Conservation (phyloP, 2,797 vertebrate genomes). For the Taenioides sp. region DNA sequence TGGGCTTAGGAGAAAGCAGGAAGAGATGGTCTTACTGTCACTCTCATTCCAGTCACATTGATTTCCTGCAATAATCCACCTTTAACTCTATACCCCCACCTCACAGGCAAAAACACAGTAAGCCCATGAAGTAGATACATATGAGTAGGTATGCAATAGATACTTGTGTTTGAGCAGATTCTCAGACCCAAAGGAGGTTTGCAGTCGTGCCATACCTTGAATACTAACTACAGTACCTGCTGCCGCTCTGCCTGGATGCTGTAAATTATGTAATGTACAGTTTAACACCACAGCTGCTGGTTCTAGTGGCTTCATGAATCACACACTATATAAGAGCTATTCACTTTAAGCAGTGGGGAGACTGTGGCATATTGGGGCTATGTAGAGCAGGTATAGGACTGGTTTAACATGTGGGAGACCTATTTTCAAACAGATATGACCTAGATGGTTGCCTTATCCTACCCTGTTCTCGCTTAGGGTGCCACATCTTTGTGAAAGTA, state of each 20-base stretch:
- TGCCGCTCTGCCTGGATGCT: constrained; percentile 34
- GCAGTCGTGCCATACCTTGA: constrained; percentile 21
- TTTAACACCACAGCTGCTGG: constrained; percentile 32
- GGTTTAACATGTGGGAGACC: constrained; percentile 48
- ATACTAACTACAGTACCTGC: constrained; percentile 40
- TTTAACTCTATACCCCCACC: not conserved
- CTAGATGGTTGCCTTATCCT: constrained; percentile 48
- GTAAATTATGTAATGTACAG: constrained; percentile 53
- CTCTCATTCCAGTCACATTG: constrained; percentile 38
- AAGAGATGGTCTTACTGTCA: constrained; percentile 50
- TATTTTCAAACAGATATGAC: constrained; percentile 64
- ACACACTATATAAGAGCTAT: constrained; percentile 5
- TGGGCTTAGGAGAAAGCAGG: constrained; percentile 45
- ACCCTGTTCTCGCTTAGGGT: constrained; percentile 38
- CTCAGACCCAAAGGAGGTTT: constrained; percentile 26
- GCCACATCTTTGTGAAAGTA: constrained; percentile 11
- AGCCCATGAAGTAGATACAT: not conserved
- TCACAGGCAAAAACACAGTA: constrained; percentile 2
- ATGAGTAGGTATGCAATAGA: constrained; percentile 2
- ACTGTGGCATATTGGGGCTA: constrained; percentile 37
- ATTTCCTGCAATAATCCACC: constrained; percentile 35
- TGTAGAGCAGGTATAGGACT: constrained; percentile 45
- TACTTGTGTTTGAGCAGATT: constrained; percentile 9
- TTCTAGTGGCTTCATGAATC: constrained; percentile 31
- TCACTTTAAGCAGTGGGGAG: constrained; percentile 20